phyloP scores from a whole-genome alignment of 2,888 invertebrate genomes.

The Brenthis daphne region DNA sequence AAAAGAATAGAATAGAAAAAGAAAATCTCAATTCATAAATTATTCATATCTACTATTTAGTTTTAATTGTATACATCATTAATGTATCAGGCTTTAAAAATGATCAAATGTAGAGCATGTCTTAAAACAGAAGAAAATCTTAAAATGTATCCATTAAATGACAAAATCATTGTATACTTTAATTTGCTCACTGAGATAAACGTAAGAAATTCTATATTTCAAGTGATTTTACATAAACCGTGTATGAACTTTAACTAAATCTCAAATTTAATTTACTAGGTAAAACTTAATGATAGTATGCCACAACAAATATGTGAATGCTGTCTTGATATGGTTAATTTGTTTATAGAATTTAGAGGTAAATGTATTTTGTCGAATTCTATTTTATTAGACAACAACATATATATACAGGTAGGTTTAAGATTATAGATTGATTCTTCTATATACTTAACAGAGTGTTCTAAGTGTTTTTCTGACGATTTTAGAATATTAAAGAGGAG shows the following conservation, averaged over 20 bases:
- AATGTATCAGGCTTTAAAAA: conserved; percentile 30
- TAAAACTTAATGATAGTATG: conserved; percentile 51
- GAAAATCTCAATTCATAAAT: no score
- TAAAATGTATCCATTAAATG: conserved; percentile 49
- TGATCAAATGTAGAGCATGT: conserved; percentile 65
- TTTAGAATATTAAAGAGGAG: conserved; percentile 17
- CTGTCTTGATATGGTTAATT: conserved; percentile 51
- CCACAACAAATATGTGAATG: conserved; percentile 55
- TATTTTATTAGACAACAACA: conserved; percentile 43
- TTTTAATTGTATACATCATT: neutral
- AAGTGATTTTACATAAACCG: neutral
- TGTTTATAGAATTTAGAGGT: conserved; percentile 56
- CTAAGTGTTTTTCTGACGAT: neutral
- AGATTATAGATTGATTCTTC: neutral
- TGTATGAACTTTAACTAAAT: neutral
- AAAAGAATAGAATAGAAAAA: no score
- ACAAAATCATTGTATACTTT: conserved; percentile 51
- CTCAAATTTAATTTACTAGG: conserved; percentile 46
- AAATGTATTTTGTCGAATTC: conserved; percentile 54
- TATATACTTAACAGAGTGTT: no score
- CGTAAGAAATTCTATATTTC: conserved; percentile 47
- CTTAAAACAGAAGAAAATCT: conserved; percentile 46
- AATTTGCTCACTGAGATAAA: conserved; percentile 62
- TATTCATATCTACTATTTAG: no score
- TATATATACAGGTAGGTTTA: conserved; percentile 34